Base-by-base conservation (phyloP, 2,113 vertebrate genomes). In the Cochlearius cochlearius region DNA sequence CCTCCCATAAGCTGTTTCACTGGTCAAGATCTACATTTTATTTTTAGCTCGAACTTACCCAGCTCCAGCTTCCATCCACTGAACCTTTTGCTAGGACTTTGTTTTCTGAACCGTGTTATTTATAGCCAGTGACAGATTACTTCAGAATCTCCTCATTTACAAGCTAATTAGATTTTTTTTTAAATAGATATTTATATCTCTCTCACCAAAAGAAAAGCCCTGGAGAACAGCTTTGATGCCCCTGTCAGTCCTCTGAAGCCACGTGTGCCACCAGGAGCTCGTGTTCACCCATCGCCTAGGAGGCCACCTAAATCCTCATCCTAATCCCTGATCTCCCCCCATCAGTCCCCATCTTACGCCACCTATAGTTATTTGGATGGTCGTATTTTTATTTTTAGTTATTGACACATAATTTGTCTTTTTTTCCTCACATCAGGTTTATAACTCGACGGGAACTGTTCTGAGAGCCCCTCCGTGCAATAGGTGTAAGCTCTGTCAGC, bases 1-100 rank as follows among this genome's bases (percentile, higher is more conserved):
- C 69, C 76, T 85, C 76, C 68, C 93, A 75, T 49, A 75, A 95
- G 56, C 43, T 81, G 30, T 64, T 95, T 89, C 73, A 75, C 60
- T 90, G 87, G 69, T 91, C 87, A 91, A 96, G 86, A 91, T 63
- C 47, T 58, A 63, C 38, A 32, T 94, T 78, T 92, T 91, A 72
- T 82, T 85, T 91, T 89, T 64, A 95, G 41, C 36, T 87, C 0
- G 0, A 89, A 60, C n/a, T 71, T 75, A 69, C 10, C 25, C 89
- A 89, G 69, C 45, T 83, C 15, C 18, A 73, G 22, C 34, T 87
- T 59, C 59, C 25, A 59, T 18, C 43, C 30, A 52, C 43, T 39
- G 56, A 89, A 39, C 45, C 68, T 73, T 55, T 47, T 53, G 49
- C 34, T 55, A 59, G 20, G 64, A 74, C 68, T 78, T 92, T 74